These are phyloP conservation scores for Drosophila lutescens DNA, from an alignment of 2,888 invertebrate species.

Conservation along the genomic window DNA sequence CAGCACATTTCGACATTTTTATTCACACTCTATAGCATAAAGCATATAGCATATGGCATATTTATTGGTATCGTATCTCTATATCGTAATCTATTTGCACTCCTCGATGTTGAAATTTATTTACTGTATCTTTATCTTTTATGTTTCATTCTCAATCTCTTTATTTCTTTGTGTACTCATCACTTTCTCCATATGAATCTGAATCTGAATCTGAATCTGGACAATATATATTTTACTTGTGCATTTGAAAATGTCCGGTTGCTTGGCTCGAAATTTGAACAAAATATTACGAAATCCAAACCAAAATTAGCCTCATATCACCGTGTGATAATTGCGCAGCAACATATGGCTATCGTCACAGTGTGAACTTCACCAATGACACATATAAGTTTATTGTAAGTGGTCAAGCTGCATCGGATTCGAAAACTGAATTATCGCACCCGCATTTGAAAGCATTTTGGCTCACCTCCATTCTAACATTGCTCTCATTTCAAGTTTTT, in stretches of 20 bases:
- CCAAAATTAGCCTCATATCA: constrained; percentile 86
- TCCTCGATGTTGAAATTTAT: constrained; percentile 47
- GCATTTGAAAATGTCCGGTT: constrained; percentile 15
- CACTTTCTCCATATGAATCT: constrained; percentile 35
- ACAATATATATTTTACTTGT: constrained; percentile 17
- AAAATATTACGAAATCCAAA: constrained; percentile 22
- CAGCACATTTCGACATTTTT: constrained; percentile 8
- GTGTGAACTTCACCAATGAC: constrained; percentile 94
- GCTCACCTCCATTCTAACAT: background rate
- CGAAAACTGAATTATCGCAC: background rate
- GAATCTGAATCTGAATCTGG: constrained; percentile 22
- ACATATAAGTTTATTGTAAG: constrained; percentile 94
- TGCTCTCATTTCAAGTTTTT: background rate
- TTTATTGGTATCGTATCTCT: constrained; percentile 17
- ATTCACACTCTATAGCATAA: constrained; percentile 12
- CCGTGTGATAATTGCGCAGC: constrained; percentile 94
- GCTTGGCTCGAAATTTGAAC: constrained; percentile 22
- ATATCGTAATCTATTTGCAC: constrained; percentile 45
- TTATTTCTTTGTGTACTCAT: constrained; percentile 31
- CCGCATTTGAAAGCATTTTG: background rate
- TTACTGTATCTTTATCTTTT: constrained; percentile 23
- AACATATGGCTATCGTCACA: constrained; percentile 98
- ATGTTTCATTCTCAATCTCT: constrained; percentile 22
- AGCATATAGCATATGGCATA: constrained; percentile 1
- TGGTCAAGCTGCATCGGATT: constrained; percentile 76